Conservation (phyloP, 2,888 invertebrate genomes). For the Sussaba pulchella region DNA sequence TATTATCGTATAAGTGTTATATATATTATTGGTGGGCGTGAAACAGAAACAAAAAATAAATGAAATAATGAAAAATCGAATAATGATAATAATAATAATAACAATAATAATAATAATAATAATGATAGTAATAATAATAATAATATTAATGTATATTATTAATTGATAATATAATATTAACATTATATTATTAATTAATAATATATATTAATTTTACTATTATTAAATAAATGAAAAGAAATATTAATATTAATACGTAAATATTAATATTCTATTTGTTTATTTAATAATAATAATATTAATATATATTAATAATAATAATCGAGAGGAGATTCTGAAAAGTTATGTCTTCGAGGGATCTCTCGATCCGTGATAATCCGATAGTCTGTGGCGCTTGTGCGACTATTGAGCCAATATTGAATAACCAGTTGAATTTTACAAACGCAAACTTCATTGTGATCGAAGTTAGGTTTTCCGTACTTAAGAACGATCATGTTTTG, state of each 20-base stretch:
- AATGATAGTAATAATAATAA: too few species aligned
- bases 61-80: constrained; percentile 10
- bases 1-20: constrained; percentile 33
- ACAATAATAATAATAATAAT: neutral
- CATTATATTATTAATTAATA: too few species aligned
- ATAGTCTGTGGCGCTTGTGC: constrained; percentile 50
- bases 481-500: constrained; percentile 52
- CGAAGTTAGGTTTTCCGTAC: constrained; percentile 59
- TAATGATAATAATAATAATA: neutral
- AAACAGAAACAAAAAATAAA: neutral
- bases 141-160: too few species aligned
- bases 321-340: constrained; percentile 12
- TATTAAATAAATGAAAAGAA: too few species aligned
- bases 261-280: too few species aligned
- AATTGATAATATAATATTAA: too few species aligned
- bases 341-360: constrained; percentile 27
- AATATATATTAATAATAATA: neutral
- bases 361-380: constrained; percentile 39
- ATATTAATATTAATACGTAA: too few species aligned
- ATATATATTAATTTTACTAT: neutral
- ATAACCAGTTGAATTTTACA: constrained; percentile 60
- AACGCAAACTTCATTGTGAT: constrained; percentile 55
- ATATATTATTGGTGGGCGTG: constrained; percentile 43
- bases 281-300: too few species aligned
- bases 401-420: constrained; percentile 55